Conservation (phyloP, 2,113 vertebrate genomes). For the Heptranchias perlo region DNA sequence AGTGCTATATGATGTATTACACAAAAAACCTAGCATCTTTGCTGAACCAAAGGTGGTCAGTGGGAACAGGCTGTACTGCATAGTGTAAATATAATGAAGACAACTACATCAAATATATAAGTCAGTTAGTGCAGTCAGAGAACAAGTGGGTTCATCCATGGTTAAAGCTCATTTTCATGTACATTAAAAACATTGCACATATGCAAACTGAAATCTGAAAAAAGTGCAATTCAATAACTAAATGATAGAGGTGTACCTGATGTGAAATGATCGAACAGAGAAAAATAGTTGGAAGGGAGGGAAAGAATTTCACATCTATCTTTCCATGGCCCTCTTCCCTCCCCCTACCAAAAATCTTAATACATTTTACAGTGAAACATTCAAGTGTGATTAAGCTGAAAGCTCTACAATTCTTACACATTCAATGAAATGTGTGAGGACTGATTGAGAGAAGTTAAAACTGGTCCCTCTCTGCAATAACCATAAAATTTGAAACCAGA, state of each 20-base stretch:
- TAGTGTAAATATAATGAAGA: background rate
- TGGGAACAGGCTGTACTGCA: conserved; percentile 9
- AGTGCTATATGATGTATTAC: background rate
- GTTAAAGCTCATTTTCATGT: conserved; percentile 17
- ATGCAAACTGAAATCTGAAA: background rate
- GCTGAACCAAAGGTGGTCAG: conserved; percentile 12
- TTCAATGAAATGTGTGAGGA: background rate
- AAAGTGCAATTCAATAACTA: conserved; percentile 31
- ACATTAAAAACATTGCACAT: background rate
- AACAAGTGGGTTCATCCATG: conserved; percentile 6
- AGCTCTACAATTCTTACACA: background rate
- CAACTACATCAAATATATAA: conserved; percentile 5
- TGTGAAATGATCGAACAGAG: background rate
- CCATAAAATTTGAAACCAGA: conserved; percentile 4
- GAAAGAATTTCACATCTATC: background rate
- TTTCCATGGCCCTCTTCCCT: no score
- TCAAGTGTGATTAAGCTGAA: background rate
- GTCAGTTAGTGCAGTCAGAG: conserved; percentile 13
- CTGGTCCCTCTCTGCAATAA: background rate
- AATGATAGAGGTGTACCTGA: background rate
- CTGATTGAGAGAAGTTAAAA: background rate
- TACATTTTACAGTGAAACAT: conserved; percentile 4
- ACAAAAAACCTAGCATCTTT: background rate
- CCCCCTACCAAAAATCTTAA: background rate
- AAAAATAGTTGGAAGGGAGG: background rate